phyloP scores from a whole-genome alignment of 2,797 vertebrate species.

The Pseudotriccus pelzelni region DNA sequence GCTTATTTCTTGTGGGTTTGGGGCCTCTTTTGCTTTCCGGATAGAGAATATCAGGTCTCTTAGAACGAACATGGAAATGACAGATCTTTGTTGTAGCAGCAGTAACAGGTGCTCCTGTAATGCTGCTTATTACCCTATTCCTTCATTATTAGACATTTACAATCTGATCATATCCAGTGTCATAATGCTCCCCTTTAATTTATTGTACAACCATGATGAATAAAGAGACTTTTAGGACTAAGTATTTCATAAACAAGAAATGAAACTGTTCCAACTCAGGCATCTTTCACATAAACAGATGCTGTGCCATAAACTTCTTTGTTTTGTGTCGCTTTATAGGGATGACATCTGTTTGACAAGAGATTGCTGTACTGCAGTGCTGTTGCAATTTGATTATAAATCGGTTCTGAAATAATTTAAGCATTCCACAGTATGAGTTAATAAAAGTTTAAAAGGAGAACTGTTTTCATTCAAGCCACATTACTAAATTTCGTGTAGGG shows the following conservation, averaged over 20 bases:
- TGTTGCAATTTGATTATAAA: conserved; percentile 74
- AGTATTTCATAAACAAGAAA: conserved; percentile 70
- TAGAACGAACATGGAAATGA: background rate
- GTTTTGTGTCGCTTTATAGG: conserved; percentile 69
- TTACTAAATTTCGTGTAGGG: conserved; percentile 1
- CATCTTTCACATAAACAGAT: conserved; percentile 75
- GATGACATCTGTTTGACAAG: conserved; percentile 79
- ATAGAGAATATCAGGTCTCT: background rate
- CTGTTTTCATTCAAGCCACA: conserved; percentile 23
- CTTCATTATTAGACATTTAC: conserved; percentile 73
- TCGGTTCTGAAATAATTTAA: conserved; percentile 71
- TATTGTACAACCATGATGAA: conserved; percentile 64
- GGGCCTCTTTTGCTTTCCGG: background rate
- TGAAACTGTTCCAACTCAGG: conserved; percentile 67
- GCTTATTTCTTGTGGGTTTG: background rate
- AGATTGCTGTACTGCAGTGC: conserved; percentile 68
- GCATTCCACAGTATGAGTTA: conserved; percentile 70
- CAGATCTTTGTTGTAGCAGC: background rate
- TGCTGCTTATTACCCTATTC: conserved; percentile 49
- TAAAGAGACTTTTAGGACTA: conserved; percentile 70
- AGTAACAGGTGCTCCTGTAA: conserved; percentile 70
- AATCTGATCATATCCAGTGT: conserved; percentile 50
- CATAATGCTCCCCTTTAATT: conserved; percentile 62
- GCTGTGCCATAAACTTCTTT: conserved; percentile 76
- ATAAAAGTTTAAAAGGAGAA: conserved; percentile 72